Percentiles rank a stretch among this genome's conserved stretches.
Evolutionary conservation across 2,113 vertebrate species (phyloP).

Genomic region (Megaleporinus macrocephalus): DNA sequence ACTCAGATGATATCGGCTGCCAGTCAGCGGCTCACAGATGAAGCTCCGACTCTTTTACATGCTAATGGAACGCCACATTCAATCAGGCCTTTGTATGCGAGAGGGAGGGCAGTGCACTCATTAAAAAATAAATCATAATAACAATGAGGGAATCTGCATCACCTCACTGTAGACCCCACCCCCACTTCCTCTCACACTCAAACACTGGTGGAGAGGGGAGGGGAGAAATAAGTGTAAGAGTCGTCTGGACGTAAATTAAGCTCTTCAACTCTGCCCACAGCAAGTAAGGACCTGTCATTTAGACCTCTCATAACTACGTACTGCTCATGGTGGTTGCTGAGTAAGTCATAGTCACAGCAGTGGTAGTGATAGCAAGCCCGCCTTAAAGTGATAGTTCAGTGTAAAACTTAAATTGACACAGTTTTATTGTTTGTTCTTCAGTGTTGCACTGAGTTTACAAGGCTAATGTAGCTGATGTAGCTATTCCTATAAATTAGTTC

Average conservation of each 20-base stretch:
- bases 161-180: slow-evolving; percentile 25
- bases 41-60: slow-evolving; percentile 77
- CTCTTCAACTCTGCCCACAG: background rate
- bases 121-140: slow-evolving; percentile 76
- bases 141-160: slow-evolving; percentile 67
- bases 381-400: no score
- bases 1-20: slow-evolving; percentile 81
- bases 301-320: no score
- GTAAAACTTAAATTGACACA: no score
- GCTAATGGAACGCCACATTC: slow-evolving; percentile 78
- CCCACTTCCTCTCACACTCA: background rate
- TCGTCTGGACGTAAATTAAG: background rate
- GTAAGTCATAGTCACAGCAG: no score
- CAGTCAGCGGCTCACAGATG: slow-evolving; percentile 79
- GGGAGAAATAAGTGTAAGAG: slow-evolving; percentile 8
- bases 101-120: slow-evolving; percentile 66
- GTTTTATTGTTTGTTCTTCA: no score
- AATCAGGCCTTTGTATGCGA: slow-evolving; percentile 74
- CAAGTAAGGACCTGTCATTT: background rate
- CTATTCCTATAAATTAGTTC: no score
- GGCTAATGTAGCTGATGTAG: no score
- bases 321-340: no score
- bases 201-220: slow-evolving; percentile 1
- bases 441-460: no score
- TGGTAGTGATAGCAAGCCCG: no score